Evolutionary conservation across 2,888 invertebrate genomes (phyloP).

Genomic region (Phortica okadai): DNA sequence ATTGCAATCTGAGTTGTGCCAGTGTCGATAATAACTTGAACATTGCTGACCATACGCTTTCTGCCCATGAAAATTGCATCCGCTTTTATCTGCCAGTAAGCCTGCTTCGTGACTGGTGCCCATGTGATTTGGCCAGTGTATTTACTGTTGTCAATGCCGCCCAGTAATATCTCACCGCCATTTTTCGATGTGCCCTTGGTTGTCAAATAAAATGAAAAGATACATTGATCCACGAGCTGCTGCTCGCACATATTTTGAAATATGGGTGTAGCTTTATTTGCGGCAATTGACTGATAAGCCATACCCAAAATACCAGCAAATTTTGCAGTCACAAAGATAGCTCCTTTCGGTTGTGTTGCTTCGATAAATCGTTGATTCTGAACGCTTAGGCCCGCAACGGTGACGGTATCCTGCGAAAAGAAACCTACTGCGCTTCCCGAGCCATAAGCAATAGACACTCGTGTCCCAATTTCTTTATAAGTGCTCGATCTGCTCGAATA

Average conservation of each 20-base stretch:
- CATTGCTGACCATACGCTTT: constrained; percentile 62
- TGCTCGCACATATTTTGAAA: constrained; percentile 93
- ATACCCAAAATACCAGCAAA: constrained; percentile 97
- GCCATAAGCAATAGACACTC: background rate
- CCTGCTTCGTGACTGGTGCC: constrained; percentile 85
- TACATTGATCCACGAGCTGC: constrained; percentile 80
- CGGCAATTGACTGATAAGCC: constrained; percentile 89
- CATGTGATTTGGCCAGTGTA: constrained; percentile 82
- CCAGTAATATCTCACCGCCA: constrained; percentile 91
- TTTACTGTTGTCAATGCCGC: constrained; percentile 92
- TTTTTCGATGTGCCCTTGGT: constrained; percentile 81
- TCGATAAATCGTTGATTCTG: constrained; percentile 92
- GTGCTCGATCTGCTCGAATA: background rate
- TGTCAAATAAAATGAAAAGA: constrained; percentile 95
- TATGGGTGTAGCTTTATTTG: constrained; percentile 90
- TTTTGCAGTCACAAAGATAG: constrained; percentile 91
- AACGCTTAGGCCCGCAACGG: constrained; percentile 81
- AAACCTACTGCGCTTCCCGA: background rate
- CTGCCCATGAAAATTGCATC: constrained; percentile 76
- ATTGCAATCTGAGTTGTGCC: constrained; percentile 96
- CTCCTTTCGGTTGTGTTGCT: constrained; percentile 83
- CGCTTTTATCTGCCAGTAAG: constrained; percentile 97
- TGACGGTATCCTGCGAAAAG: constrained; percentile 76
- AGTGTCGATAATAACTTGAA: constrained; percentile 67
- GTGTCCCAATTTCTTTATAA: background rate